A percentile compares a stretch with the other conserved stretches of the same genome.
Conservation (phyloP, 2,113 vertebrate genomes). For the Onychostruthus taczanowskii region DNA sequence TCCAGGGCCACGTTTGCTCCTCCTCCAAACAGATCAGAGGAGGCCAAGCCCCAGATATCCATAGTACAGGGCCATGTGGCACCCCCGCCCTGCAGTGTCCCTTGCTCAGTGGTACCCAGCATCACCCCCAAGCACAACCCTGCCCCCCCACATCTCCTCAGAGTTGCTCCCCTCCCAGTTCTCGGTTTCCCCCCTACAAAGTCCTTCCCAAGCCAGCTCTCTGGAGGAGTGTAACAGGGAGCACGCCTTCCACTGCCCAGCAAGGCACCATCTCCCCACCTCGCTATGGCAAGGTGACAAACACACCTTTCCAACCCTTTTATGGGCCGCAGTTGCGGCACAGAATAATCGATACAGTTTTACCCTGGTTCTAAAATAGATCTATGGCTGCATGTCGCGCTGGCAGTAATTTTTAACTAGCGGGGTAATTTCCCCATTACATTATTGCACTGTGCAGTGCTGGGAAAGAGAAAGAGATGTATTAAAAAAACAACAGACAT, state of each 20-base stretch:
- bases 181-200: not conserved
- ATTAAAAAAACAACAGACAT: slow-evolving; percentile 50
- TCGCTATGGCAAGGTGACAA: not conserved
- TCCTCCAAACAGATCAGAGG: not conserved
- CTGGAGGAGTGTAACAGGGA: not conserved
- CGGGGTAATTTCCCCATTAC: slow-evolving; percentile 67
- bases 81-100: not conserved
- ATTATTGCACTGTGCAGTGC: slow-evolving; percentile 51
- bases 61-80: fast-evolving
- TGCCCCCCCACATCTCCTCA: fast-evolving
- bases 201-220: not conserved
- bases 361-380: slow-evolving; percentile 65
- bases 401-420: slow-evolving; percentile 69
- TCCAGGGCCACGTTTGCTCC: not conserved
- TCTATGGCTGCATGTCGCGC: slow-evolving; percentile 35
- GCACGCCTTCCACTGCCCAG: not conserved
- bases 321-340: slow-evolving; percentile 1
- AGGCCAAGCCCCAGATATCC: not conserved
- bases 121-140: not conserved
- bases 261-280: not conserved
- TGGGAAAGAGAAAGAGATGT: slow-evolving; percentile 57
- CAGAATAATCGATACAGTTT: slow-evolving; percentile 49
- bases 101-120: not conserved
- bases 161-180: not conserved
- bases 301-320: slow-evolving; percentile 53